Base-by-base conservation (phyloP, 2,888 invertebrate genomes). In the Dasysyrphus albostriatus region DNA sequence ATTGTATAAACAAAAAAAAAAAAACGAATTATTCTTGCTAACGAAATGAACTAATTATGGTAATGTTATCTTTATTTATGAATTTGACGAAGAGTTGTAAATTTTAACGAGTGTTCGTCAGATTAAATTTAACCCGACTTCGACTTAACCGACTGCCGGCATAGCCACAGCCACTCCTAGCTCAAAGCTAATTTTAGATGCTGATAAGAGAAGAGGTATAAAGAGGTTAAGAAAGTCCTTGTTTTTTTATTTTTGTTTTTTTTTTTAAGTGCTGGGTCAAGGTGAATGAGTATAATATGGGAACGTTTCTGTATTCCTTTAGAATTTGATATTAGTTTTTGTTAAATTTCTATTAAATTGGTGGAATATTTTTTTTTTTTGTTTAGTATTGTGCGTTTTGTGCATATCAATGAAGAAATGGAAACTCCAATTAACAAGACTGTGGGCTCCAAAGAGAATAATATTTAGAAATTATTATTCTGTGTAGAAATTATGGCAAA, bases 31-130 rank as follows among this genome's bases (percentile, higher is more conserved):
- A 67, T 58, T 54, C 69, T 56, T 56, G 37, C 39, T 69, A 82
- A 72, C 58, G 74, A 79, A 87, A 69, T 58, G 63, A 79, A 65
- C 83, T 87, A 83, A 87, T 87, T 83, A 87, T 87, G 87, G 70
- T 83, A 87, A 87, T 87, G 87, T 67, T 87, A 79, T 87, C 87
- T 83, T 87, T 87, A 87, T 83, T 87, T 87, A 87, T 87, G 87
- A 87, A 83, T 87, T 87, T 78, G 87, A 83, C 78, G 83, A 87
- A 87, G 83, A 87, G 87, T 67, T 87, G 83, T 87, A 83, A 83
- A 87, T 79, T 87, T 87, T 83, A 87, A 87, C 87, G 87, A 78
- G 69, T 44, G 70, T 87, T 78, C 70, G 78, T 79, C 78, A 83
- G 87, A 87, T 87, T 87, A 87, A 75, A 83, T 87, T 78, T 70